phyloP scores from a whole-genome alignment of 2,113 vertebrate genomes.

The Sisor rabdophorus region DNA sequence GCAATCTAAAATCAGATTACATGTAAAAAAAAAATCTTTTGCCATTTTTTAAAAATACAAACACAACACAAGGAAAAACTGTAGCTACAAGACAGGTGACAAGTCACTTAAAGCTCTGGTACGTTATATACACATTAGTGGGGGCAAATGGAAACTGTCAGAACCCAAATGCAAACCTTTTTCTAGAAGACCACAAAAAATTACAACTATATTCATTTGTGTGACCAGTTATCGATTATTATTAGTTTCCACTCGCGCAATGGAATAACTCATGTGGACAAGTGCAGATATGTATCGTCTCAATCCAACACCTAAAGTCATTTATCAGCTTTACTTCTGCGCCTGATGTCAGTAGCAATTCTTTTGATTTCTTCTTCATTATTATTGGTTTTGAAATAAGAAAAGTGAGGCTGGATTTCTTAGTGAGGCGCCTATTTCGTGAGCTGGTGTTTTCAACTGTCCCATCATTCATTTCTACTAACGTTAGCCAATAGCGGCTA shows the following conservation, averaged over 20 bases:
- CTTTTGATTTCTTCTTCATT: neutral
- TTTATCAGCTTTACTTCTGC: conserved; percentile 17
- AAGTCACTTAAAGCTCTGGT: neutral
- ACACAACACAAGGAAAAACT: no score
- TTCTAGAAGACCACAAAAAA: no score
- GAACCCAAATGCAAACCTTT: neutral
- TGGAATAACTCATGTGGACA: neutral
- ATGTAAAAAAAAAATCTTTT: neutral
- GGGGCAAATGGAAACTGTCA: neutral
- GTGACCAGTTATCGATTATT: neutral
- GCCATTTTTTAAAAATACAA: no score
- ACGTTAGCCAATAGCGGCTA: conserved; percentile 25
- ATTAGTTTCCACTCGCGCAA: neutral
- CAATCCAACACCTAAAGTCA: neutral
- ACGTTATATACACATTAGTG: neutral
- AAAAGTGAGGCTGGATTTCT: neutral
- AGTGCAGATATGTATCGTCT: conserved; percentile 6
- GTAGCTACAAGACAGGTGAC: no score
- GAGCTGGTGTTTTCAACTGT: conserved; percentile 35
- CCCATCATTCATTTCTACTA: conserved; percentile 64
- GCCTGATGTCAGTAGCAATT: neutral
- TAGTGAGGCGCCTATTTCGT: conserved; percentile 16
- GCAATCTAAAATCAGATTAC: no score
- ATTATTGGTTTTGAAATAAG: neutral
- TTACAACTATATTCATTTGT: no score